Percentiles rank a stretch among this genome's conserved stretches.
phyloP scores from a whole-genome alignment of 2,113 vertebrate genomes.

The Caranx melampygus region DNA sequence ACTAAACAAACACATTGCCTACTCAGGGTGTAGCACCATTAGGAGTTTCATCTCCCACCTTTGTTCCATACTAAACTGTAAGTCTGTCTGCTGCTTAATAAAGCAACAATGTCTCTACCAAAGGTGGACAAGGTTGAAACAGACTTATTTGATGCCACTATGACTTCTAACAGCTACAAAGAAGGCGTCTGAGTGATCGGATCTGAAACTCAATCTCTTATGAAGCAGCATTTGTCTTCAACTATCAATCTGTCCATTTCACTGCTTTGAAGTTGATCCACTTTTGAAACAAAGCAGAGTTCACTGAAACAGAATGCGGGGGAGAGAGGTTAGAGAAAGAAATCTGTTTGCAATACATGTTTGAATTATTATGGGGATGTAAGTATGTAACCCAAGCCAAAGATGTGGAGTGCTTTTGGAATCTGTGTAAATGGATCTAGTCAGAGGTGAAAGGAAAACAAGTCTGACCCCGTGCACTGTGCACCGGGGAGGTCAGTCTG shows the following conservation, averaged over 20 bases:
- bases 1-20: slow-evolving; percentile 47
- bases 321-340: slow-evolving; percentile 57
- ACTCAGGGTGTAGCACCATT: not conserved
- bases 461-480: slow-evolving; percentile 77
- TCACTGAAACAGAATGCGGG: slow-evolving; percentile 70
- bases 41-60: slow-evolving; percentile 10
- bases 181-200: slow-evolving; percentile 59
- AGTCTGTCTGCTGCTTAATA: slow-evolving; percentile 19
- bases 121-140: slow-evolving; percentile 16
- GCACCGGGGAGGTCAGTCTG: slow-evolving; percentile 71
- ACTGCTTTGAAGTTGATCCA: slow-evolving; percentile 81
- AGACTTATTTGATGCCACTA: slow-evolving; percentile 26
- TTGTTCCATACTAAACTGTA: not conserved
- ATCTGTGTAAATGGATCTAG: slow-evolving; percentile 79
- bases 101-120: not conserved
- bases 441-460: slow-evolving; percentile 78
- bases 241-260: slow-evolving; percentile 80
- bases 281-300: slow-evolving; percentile 78
- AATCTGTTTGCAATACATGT: slow-evolving; percentile 74
- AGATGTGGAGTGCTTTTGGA: slow-evolving; percentile 75
- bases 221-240: slow-evolving; percentile 76
- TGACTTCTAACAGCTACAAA: slow-evolving; percentile 49
- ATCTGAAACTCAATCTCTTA: slow-evolving; percentile 76
- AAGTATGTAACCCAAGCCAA: slow-evolving; percentile 78
- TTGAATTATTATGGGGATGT: slow-evolving; percentile 82